Evolutionary conservation across 1,140 invertebrate species (phyloP), one percentile per base, ranked within the genome.

Genomic region (Saccostrea glomerata): DNA sequence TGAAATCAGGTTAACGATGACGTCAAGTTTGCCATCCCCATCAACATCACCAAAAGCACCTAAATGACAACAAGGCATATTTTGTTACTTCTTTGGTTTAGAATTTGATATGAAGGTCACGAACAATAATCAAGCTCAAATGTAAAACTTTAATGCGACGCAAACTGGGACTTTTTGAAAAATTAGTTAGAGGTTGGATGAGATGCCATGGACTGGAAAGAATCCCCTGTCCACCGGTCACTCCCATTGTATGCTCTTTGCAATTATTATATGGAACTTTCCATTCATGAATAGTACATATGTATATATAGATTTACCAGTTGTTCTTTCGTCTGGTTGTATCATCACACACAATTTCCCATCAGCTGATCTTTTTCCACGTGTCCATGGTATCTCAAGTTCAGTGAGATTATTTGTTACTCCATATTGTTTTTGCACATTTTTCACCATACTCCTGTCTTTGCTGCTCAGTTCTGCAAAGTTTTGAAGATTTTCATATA

Each of bases 21-120:
- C 84, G 88, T 93, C 93, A 4, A 92, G 77, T 66, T 88, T 89
- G 0, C 92, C 92, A 88, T 93, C 93, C 20, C 92, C 92, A 82
- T 93, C 92, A 13, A 93, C 92, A 86, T 93, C 93, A 17, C 93
- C 93, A 15, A 93, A 86, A 6, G 92, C 92, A 82, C 93, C 93
- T 92, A 87, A n/a, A 90, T 87, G 30, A 25, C 23, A 77, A 17
- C 23, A 30, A 15, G 17, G n/a, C 15, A 20, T n/a, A 63, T 63
- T n/a, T 17, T 20, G n/a, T 20, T 20, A 63, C n/a, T n/a, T 5
- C n/a, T 6, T 63, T 17, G 6, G 5, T 5, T 7, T 47, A 47
- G 6, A 47, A 7, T 7, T 7, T 7, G 9, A 47, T 47, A 47
- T 47, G 47, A 47, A 47, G 9, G 9, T 47, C 0, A 47, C 47